Percentiles rank a stretch among this genome's conserved stretches.
These are phyloP conservation scores for Spheniscus humboldti DNA, from an alignment of 2,797 vertebrate genomes.

Conservation along the genomic window DNA sequence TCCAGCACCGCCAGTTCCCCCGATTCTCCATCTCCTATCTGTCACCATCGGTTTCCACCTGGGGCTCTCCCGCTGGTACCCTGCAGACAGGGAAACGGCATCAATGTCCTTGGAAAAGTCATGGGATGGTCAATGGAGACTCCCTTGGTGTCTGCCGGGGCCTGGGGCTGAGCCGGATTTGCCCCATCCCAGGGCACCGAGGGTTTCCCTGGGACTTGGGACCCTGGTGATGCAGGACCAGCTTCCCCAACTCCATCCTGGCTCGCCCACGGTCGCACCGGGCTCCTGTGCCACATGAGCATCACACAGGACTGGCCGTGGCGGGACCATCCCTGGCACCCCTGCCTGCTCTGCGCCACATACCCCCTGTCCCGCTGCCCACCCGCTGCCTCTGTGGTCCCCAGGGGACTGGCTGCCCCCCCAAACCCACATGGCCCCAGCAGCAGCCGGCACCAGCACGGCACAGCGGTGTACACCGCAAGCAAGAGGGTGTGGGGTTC, in stretches of 20 bases:
- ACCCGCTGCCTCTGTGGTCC: fast-evolving
- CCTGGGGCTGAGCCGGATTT: not conserved
- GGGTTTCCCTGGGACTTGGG: not conserved
- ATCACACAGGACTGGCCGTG: not conserved
- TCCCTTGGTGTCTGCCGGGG: fast-evolving
- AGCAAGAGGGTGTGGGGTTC: fast-evolving
- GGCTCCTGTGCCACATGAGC: not conserved
- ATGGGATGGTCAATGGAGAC: not conserved
- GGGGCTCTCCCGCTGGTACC: not conserved
- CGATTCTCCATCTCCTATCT: not conserved
- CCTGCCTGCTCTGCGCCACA: not conserved
- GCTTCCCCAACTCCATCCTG: not conserved
- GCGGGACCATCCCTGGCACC: not conserved
- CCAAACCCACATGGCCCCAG: fast-evolving
- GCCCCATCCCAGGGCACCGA: not conserved
- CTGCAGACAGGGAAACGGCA: not conserved
- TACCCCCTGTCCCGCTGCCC: not conserved
- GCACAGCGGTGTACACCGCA: fast-evolving
- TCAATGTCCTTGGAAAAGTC: not conserved
- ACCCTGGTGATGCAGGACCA: fast-evolving
- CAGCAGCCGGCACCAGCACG: not conserved
- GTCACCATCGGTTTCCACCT: not conserved
- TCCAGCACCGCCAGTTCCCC: not conserved
- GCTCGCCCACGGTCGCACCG: fast-evolving
- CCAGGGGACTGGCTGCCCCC: not conserved